A percentile compares a stretch with the other conserved stretches of the same genome.
Evolutionary conservation across 2,113 vertebrate species (phyloP).

Genomic region (Syrmaticus mikado): DNA sequence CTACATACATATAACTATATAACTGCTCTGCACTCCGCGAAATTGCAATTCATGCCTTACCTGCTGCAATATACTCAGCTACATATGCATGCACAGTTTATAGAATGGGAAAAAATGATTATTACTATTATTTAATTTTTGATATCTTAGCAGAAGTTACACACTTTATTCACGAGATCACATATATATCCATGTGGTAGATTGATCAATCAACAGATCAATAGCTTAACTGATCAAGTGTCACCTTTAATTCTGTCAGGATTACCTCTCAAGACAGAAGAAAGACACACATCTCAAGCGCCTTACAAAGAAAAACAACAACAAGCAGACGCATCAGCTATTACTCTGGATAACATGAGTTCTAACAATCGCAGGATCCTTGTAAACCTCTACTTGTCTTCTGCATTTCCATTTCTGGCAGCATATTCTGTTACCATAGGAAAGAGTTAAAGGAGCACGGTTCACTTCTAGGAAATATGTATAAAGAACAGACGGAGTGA

Average conservation of each 20-base stretch:
- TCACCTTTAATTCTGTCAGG: slow-evolving; percentile 14
- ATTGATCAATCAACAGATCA: slow-evolving; percentile 6
- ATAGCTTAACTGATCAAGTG: background rate
- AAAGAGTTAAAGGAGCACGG: background rate
- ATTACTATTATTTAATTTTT: background rate
- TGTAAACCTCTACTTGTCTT: background rate
- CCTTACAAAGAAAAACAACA: background rate
- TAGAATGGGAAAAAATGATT: background rate
- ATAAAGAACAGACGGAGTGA: background rate
- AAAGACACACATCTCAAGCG: background rate
- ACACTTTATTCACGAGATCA: background rate
- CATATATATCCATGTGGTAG: background rate
- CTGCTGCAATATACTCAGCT: background rate
- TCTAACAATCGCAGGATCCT: background rate
- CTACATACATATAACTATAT: background rate
- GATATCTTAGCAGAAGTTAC: background rate
- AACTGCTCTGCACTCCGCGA: background rate
- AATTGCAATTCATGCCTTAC: background rate
- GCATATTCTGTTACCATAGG: background rate
- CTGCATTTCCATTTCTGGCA: background rate
- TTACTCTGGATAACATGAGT: background rate
- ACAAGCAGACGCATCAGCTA: background rate
- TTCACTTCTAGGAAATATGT: background rate
- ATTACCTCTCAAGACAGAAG: background rate
- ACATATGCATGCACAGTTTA: background rate